These are phyloP conservation scores for Euphydryas editha DNA, from an alignment of 2,888 invertebrate genomes.

Conservation along the genomic window DNA sequence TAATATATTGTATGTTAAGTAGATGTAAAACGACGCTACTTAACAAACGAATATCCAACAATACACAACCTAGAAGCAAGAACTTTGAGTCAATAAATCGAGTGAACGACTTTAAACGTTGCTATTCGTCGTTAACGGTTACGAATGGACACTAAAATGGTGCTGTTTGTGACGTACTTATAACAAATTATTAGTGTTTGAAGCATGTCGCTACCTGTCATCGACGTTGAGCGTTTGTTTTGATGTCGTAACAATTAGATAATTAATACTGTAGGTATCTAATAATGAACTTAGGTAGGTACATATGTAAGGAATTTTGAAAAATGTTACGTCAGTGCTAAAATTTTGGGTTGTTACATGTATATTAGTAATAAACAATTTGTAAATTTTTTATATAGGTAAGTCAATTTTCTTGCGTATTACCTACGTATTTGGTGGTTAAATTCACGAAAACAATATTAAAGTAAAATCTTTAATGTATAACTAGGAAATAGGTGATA, in stretches of 20 bases:
- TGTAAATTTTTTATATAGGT: no score
- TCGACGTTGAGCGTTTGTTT: slow-evolving; percentile 16
- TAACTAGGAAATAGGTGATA: no score
- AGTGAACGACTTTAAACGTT: slow-evolving; percentile 53
- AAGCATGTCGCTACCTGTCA: slow-evolving; percentile 24
- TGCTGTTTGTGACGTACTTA: slow-evolving; percentile 47
- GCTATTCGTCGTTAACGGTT: slow-evolving; percentile 66
- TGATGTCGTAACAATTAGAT: not conserved
- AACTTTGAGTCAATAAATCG: slow-evolving; percentile 67
- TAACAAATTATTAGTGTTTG: slow-evolving; percentile 48
- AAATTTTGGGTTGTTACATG: no score
- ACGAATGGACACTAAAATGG: slow-evolving; percentile 63
- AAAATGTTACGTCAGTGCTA: no score
- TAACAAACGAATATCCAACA: slow-evolving; percentile 43
- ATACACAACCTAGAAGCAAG: slow-evolving; percentile 54
- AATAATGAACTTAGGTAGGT: no score
- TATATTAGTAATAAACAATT: no score
- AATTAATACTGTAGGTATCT: not conserved
- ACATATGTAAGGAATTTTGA: no score
- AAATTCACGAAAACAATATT: no score
- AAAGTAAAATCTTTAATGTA: no score
- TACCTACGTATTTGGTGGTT: no score
- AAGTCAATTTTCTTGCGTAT: no score
- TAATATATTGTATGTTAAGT: slow-evolving; percentile 1
- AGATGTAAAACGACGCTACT: not conserved